Conservation (phyloP, 92 coral and sea anemone species). For the Actinernus sp. region DNA sequence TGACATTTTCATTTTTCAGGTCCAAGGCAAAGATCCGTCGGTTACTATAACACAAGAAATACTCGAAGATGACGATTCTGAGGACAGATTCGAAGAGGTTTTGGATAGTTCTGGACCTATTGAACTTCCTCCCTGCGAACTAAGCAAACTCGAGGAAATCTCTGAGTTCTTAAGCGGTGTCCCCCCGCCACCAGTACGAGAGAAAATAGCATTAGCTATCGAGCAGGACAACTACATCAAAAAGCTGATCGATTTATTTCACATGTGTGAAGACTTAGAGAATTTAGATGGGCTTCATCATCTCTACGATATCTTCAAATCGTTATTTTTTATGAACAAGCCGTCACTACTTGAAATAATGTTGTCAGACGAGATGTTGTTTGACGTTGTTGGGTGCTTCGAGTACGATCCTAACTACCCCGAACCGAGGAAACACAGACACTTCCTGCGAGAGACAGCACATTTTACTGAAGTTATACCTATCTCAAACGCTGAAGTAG, state of each 20-base stretch:
- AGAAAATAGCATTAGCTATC: conserved; percentile 92
- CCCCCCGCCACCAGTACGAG: conserved; percentile 91
- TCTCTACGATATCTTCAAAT: conserved; percentile 93
- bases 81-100: conserved; percentile 97
- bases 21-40: conserved; percentile 99
- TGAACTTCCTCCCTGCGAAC: conserved; percentile 96
- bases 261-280: conserved; percentile 98
- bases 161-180: conserved; percentile 93
- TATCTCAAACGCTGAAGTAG: conserved; percentile 88
- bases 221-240: conserved; percentile 96
- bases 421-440: conserved; percentile 82
- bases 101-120: conserved; percentile 96
- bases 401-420: conserved; percentile 91
- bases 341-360: conserved; percentile 93
- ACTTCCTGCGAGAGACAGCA: conserved; percentile 90
- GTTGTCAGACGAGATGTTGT: conserved; percentile 82
- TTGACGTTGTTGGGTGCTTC: conserved; percentile 95
- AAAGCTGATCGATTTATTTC: conserved; percentile 91
- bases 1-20: conserved; percentile 62
- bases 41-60: conserved; percentile 96
- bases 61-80: conserved; percentile 95
- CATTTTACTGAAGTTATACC: conserved; percentile 94
- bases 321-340: conserved; percentile 94
- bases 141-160: conserved; percentile 94
- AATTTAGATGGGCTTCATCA: conserved; percentile 95